Conservation (phyloP, 2,113 vertebrate genomes). For the Salvelinus alpinus region DNA sequence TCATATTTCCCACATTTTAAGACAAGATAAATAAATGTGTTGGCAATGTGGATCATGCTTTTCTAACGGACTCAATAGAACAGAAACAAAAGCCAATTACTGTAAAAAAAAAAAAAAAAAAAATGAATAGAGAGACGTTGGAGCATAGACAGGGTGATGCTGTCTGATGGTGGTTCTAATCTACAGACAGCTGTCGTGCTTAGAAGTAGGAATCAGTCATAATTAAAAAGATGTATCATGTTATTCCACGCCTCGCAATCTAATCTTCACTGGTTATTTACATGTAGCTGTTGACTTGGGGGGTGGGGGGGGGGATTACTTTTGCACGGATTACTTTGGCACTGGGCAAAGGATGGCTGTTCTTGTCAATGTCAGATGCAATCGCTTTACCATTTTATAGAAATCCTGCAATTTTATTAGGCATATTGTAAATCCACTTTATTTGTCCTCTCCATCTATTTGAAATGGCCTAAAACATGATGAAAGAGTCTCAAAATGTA, state of each 20-base stretch:
- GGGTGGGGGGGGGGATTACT: no score
- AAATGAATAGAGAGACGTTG: neutral
- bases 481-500: neutral
- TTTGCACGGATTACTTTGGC: no score
- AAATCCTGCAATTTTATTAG: no score
- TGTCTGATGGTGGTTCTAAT: neutral
- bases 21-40: conserved; percentile 7
- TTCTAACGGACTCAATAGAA: conserved; percentile 15
- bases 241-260: neutral
- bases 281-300: neutral
- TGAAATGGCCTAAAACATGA: neutral
- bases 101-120: neutral
- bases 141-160: conserved; percentile 4
- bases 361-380: no score
- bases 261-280: neutral
- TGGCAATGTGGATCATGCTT: conserved; percentile 23
- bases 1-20: conserved; percentile 5
- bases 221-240: neutral
- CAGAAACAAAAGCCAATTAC: conserved; percentile 12
- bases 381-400: no score
- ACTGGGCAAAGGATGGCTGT: no score
- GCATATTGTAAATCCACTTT: no score
- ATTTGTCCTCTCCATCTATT: no score
- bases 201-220: neutral
- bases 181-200: neutral